A percentile compares a stretch with the other conserved stretches of the same genome.
These are phyloP conservation scores for Drosophila lutescens DNA, from an alignment of 2,888 invertebrate genomes.

Conservation along the genomic window DNA sequence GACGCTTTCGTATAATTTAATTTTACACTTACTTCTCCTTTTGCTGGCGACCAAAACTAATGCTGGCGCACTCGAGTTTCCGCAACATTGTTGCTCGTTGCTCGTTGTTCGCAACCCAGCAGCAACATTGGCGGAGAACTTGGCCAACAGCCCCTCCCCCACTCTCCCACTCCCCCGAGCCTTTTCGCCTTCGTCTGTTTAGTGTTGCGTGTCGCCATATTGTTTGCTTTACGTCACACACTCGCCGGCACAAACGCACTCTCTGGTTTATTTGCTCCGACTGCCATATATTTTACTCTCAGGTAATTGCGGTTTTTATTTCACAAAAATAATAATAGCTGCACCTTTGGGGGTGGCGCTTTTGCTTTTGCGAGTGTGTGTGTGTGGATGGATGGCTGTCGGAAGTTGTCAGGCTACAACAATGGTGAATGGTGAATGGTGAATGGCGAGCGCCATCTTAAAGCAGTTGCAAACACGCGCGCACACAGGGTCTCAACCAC, in stretches of 20 bases:
- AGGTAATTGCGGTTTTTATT: constrained; percentile 82
- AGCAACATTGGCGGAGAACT: constrained; percentile 31
- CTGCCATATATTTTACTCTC: constrained; percentile 56
- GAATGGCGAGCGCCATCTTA: constrained; percentile 48
- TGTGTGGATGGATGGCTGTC: constrained; percentile 56
- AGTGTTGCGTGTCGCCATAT: constrained; percentile 80
- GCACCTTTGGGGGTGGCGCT: constrained; percentile 39
- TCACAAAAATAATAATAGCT: constrained; percentile 66
- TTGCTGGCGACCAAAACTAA: constrained; percentile 60
- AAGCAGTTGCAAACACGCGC: constrained; percentile 48
- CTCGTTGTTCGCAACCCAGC: constrained; percentile 50
- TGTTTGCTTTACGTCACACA: constrained; percentile 74
- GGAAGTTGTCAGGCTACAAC: constrained; percentile 72
- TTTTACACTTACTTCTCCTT: constrained; percentile 48
- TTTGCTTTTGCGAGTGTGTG: not conserved
- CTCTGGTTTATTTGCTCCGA: constrained; percentile 54
- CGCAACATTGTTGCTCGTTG: constrained; percentile 72
- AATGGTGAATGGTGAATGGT: constrained; percentile 7
- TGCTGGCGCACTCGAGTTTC: constrained; percentile 60
- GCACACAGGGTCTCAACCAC: constrained; percentile 14
- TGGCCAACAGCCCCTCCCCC: not conserved
- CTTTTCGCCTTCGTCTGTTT: constrained; percentile 48
- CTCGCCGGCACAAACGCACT: constrained; percentile 43
- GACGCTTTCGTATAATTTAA: constrained; percentile 72
- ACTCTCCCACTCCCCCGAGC: constrained; percentile 7